Evolutionary conservation across 2,797 vertebrate species (phyloP).

Genomic region (Tauraco hartlaubi): DNA sequence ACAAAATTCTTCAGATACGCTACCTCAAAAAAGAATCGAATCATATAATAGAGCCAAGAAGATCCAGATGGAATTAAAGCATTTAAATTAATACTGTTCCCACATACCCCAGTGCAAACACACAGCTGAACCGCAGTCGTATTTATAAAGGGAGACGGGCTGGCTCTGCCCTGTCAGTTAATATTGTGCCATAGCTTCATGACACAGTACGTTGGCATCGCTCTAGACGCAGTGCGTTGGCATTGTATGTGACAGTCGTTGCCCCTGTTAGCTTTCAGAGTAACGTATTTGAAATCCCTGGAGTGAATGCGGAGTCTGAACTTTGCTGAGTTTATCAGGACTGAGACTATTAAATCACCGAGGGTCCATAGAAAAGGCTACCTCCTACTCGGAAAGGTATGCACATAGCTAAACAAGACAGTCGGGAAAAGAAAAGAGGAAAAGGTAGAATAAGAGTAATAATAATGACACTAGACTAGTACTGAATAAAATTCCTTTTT

Average conservation of each 20-base stretch:
- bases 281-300: background rate
- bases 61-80: slow-evolving; percentile 35
- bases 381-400: background rate
- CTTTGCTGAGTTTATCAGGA: background rate
- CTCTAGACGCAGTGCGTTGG: background rate
- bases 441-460: background rate
- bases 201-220: background rate
- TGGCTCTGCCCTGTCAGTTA: slow-evolving; percentile 21
- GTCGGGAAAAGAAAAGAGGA: background rate
- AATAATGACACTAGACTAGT: background rate
- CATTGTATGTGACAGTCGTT: background rate
- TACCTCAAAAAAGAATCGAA: background rate
- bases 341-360: background rate
- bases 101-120: background rate
- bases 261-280: background rate
- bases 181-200: background rate
- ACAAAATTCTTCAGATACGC: background rate
- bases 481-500: background rate
- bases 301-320: background rate
- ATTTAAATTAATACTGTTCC: background rate
- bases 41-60: background rate
- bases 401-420: background rate
- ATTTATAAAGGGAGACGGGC: background rate
- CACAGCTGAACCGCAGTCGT: background rate
- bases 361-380: background rate